A percentile compares a stretch with the other conserved stretches of the same genome.
These are phyloP conservation scores for Oreochromis aureus DNA, from an alignment of 2,113 vertebrate genomes.

Conservation along the genomic window DNA sequence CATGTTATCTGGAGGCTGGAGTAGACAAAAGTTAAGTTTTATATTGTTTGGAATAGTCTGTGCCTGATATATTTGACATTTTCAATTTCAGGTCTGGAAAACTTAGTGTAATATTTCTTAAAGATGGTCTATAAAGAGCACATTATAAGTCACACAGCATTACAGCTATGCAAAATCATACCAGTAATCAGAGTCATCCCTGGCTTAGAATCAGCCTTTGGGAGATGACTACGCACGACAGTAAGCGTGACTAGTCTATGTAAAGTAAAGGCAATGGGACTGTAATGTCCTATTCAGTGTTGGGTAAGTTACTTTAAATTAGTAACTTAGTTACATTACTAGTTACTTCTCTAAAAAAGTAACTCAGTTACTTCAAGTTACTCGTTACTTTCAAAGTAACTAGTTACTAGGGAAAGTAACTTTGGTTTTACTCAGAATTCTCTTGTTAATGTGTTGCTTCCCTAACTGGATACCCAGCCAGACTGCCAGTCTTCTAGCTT, in stretches of 20 bases:
- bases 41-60: not conserved
- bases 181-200: not conserved
- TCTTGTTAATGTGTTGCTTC: too few species aligned
- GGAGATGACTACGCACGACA: not conserved
- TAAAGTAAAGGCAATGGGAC: not conserved
- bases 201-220: not conserved
- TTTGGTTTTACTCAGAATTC: too few species aligned
- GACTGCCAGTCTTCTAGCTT: too few species aligned
- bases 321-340: too few species aligned
- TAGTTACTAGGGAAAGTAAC: too few species aligned
- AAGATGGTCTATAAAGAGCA: not conserved
- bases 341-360: too few species aligned
- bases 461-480: too few species aligned
- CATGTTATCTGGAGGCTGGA: not conserved
- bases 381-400: too few species aligned
- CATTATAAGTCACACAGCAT: not conserved
- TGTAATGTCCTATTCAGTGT: not conserved
- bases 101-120: not conserved
- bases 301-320: too few species aligned
- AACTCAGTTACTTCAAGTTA: too few species aligned
- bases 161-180: not conserved
- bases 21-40: not conserved
- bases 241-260: not conserved
- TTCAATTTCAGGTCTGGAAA: not conserved
- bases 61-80: not conserved